Conservation (phyloP, 2,797 vertebrate genomes). For the Xyrichtys novacula region DNA sequence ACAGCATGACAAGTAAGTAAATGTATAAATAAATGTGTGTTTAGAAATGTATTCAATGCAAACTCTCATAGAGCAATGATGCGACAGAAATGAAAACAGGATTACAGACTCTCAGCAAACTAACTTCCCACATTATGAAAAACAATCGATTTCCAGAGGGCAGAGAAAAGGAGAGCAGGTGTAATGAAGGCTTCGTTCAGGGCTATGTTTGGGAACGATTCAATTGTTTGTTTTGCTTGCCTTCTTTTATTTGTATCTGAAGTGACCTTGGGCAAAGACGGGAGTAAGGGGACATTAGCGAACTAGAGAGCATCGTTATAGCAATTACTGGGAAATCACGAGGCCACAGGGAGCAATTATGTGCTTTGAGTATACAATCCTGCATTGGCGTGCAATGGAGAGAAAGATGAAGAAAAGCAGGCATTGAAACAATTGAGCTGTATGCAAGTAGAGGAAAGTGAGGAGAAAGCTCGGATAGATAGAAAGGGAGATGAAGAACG, state of each 20-base stretch:
- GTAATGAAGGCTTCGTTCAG: conserved; percentile 33
- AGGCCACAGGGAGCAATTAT: conserved; percentile 79
- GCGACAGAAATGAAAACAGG: not conserved
- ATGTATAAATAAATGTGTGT: too few species aligned
- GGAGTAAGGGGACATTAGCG: conserved; percentile 63
- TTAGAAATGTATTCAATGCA: not conserved
- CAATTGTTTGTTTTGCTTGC: conserved; percentile 56
- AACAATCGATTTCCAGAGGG: conserved; percentile 21
- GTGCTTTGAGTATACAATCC: conserved; percentile 73
- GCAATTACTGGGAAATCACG: conserved; percentile 79
- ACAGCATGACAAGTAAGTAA: too few species aligned
- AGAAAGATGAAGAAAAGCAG: conserved; percentile 48
- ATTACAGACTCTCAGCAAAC: too few species aligned
- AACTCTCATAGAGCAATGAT: not conserved
- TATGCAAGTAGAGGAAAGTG: conserved; percentile 14
- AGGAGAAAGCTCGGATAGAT: too few species aligned
- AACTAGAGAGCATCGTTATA: conserved; percentile 68
- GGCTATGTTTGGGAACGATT: conserved; percentile 22
- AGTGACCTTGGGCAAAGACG: conserved; percentile 72
- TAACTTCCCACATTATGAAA: conserved; percentile 17
- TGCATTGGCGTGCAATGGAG: conserved; percentile 47
- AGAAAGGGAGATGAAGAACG: conserved; percentile 10
- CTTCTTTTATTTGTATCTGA: conserved; percentile 55
- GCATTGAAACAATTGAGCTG: conserved; percentile 32
- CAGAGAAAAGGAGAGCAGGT: conserved; percentile 8